Evolutionary conservation across 2,797 vertebrate genomes (phyloP).

Genomic region (Melanotaenia boesemani): DNA sequence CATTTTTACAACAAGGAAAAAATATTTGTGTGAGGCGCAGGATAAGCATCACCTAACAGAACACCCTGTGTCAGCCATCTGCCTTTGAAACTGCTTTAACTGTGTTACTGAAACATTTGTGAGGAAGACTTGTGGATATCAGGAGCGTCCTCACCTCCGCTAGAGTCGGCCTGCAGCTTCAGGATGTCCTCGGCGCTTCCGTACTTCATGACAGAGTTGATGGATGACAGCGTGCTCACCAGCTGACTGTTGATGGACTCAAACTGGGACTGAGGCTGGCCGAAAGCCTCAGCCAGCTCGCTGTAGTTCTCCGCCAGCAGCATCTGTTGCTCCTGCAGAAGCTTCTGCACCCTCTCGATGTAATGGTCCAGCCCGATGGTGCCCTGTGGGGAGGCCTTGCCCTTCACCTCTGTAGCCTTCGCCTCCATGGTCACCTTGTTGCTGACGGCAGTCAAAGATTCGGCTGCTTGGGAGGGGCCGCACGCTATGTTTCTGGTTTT

Average conservation of each 20-base stretch:
- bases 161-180: conserved; percentile 66
- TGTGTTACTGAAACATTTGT: not conserved
- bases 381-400: conserved; percentile 51
- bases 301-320: conserved; percentile 96
- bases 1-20: too few relatives aligned
- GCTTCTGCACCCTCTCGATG: conserved; percentile 94
- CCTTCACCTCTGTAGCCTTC: conserved; percentile 18
- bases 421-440: conserved; percentile 58
- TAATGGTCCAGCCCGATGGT: conserved; percentile 91
- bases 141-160: conserved; percentile 70
- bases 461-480: conserved; percentile 81
- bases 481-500: conserved; percentile 96
- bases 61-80: conserved; percentile 3
- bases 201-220: conserved; percentile 94
- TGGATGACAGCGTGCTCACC: conserved; percentile 93
- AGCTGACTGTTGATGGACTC: conserved; percentile 95
- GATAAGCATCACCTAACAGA: too few relatives aligned
- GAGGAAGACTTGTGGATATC: not conserved
- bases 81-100: conserved; percentile 15
- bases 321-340: conserved; percentile 95
- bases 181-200: conserved; percentile 87
- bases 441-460: conserved; percentile 59
- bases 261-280: conserved; percentile 94
- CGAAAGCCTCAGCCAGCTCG: conserved; percentile 95
- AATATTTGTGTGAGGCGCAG: too few relatives aligned